Evolutionary conservation across 2,113 vertebrate species (phyloP).

Genomic region (Pomatostomus ruficeps): DNA sequence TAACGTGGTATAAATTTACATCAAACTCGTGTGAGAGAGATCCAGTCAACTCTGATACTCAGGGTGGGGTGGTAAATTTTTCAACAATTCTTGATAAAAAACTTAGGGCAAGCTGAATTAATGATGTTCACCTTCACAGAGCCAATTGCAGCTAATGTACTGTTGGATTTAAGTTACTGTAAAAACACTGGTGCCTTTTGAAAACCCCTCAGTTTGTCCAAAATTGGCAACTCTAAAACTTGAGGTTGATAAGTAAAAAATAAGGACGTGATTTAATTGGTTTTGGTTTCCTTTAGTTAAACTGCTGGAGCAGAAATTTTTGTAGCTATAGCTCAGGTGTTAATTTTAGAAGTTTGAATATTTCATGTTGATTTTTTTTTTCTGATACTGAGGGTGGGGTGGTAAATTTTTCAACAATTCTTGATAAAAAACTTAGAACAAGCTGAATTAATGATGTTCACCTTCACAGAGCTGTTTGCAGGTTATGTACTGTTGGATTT

Average conservation of each 20-base stretch:
- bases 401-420: not conserved
- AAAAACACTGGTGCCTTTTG: not conserved
- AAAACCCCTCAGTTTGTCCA: not conserved
- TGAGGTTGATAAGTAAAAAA: not conserved
- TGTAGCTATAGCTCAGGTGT: not conserved
- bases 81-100: not conserved
- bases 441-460: not conserved
- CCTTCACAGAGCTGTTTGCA: not conserved
- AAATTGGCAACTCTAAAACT: too few species aligned
- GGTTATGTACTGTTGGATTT: not conserved
- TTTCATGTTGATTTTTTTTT: not conserved
- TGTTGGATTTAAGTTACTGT: not conserved
- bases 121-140: not conserved
- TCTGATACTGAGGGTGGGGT: fast-evolving
- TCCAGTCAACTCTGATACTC: not conserved
- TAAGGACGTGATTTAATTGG: not conserved
- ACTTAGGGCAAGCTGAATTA: too few species aligned
- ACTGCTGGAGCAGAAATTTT: not conserved
- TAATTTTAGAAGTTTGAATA: not conserved
- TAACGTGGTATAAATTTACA: not conserved
- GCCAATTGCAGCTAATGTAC: not conserved
- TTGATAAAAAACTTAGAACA: not conserved
- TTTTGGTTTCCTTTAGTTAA: not conserved
- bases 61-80: not conserved
- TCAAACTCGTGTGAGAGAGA: not conserved